Base-by-base conservation (phyloP, 2,113 vertebrate species). In the Stomatorhinus ivindoensis region DNA sequence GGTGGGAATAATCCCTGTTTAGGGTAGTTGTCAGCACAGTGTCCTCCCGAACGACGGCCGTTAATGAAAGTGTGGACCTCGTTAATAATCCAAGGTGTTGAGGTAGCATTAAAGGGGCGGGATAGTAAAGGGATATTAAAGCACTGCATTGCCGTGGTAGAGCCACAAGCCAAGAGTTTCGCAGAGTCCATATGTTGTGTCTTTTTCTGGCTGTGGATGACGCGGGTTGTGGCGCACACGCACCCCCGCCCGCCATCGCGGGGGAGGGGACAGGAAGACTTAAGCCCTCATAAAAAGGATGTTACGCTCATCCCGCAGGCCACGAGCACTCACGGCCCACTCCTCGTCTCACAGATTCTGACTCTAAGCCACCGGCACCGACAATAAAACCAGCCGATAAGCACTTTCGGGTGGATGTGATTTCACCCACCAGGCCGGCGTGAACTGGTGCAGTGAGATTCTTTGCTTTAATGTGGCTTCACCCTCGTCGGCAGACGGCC, bases 121-220 rank as follows among this genome's bases (percentile, higher is more conserved):
- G n/a, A 69, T 11, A 27, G n/a, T 31, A 13, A 27, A 27, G 13
- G 31, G 88, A 27, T 69, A 69, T 27, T 69, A 69, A 69, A 69
- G n/a, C 24, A 61, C 39, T 84, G 15, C 48, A 10, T 50, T 85
- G 48, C 24, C 53, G 35, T 83, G 39, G 73, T 21, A n/a, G 21
- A 48, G 48, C 73, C 24, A 13, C 21, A 27, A 47, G 39, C 39
- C 88, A 83, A 76, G 47, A 42, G 47, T 13, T 85, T 46, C n/a
- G 53, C 35, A 21, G 39, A 58, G 80, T 51, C 88, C 88, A 85
- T 89, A 89, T 89, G 76, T 61, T 31, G 39, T 58, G 76, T 83
- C 48, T 85, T 82, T 85, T 85, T 84, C 42, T 61, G 51, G 39
- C 87, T 61, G 87, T 19, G 51, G 50, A 85, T 61, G 48, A 89